These are phyloP conservation scores for Sapajus apella DNA, from an alignment of 2,113 vertebrate species.

Conservation along the genomic window DNA sequence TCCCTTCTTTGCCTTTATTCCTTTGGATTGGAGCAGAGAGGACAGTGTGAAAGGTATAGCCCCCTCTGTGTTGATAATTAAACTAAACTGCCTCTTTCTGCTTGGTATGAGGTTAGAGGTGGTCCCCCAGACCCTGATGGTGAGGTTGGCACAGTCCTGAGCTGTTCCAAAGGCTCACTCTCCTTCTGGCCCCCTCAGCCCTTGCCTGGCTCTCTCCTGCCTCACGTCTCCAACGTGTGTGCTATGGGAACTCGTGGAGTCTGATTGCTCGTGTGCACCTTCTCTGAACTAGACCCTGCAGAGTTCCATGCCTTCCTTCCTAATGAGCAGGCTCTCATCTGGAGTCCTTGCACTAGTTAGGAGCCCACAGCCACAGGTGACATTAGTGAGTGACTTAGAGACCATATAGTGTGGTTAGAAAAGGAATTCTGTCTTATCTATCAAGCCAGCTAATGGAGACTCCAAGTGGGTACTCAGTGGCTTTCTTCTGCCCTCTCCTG, in stretches of 20 bases:
- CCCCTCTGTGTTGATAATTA: not conserved
- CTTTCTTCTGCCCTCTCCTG: not conserved
- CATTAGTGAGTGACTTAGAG: too few relatives aligned
- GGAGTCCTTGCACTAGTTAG: not conserved
- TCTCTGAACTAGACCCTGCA: not conserved
- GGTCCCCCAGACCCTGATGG: not conserved
- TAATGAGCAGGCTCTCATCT: not conserved
- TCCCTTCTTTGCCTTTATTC: not conserved
- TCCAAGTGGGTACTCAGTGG: not conserved
- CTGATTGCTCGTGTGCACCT: not conserved
- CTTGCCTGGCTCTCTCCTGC: not conserved
- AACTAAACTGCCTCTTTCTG: not conserved
- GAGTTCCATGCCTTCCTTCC: not conserved
- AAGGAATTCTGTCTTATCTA: too few relatives aligned
- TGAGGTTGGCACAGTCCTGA: not conserved
- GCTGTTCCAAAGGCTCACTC: not conserved
- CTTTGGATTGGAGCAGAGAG: not conserved
- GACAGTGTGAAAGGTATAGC: not conserved
- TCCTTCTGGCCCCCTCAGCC: not conserved
- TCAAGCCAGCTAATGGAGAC: not conserved
- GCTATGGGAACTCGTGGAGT: not conserved
- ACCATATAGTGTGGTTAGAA: too few relatives aligned
- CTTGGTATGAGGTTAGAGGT: not conserved
- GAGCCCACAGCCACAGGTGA: not conserved
- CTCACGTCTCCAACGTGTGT: not conserved